Evolutionary conservation across 2,113 vertebrate species (phyloP).

Genomic region (Callorhinus ursinus): DNA sequence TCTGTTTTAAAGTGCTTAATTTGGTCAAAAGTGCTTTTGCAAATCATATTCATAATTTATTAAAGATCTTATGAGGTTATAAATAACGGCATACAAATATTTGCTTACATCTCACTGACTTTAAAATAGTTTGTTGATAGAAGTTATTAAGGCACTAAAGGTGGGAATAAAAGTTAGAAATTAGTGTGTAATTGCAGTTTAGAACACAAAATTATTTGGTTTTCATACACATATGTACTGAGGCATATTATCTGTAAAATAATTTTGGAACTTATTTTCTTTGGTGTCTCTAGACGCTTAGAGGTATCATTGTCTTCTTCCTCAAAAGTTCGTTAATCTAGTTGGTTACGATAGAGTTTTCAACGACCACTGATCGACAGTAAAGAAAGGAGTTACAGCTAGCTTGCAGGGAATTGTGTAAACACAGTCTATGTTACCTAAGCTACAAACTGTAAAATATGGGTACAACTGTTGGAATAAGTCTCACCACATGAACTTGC

Average conservation of each 20-base stretch:
- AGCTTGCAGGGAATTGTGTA: neutral
- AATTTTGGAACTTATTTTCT: neutral
- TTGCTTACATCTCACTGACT: neutral
- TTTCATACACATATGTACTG: neutral
- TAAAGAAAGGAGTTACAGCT: neutral
- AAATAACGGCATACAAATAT: neutral
- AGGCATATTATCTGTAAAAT: neutral
- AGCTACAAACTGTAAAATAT: neutral
- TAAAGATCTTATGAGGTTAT: neutral
- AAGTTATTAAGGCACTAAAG: neutral
- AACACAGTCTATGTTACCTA: neutral
- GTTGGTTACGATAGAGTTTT: neutral
- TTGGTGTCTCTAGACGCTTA: neutral
- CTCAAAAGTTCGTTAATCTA: neutral
- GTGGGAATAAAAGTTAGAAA: slow-evolving; percentile 8
- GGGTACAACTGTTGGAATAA: neutral
- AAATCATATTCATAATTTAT: neutral
- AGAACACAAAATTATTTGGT: neutral
- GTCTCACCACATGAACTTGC: neutral
- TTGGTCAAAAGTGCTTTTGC: neutral
- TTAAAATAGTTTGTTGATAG: neutral
- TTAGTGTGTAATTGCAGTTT: neutral
- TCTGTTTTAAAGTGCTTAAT: slow-evolving; percentile 23
- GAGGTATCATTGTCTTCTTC: neutral
- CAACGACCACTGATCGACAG: neutral